Base-by-base conservation (phyloP, 2,113 vertebrate species). In the Dendropsophus ebraccatus region DNA sequence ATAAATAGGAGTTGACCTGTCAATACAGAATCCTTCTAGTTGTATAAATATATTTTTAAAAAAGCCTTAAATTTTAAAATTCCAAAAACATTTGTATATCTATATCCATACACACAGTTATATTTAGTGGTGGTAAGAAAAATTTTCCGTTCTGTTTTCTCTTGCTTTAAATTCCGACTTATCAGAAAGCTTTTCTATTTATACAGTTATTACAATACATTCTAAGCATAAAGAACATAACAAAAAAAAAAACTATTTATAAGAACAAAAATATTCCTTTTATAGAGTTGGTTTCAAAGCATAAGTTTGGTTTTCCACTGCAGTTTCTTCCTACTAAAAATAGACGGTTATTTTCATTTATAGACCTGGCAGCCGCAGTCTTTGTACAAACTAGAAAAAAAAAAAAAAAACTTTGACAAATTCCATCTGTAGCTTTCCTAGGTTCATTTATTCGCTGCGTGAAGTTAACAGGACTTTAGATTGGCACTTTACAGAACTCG, bases 291-390 rank as follows among this genome's bases (percentile, higher is more conserved):
- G 30, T 82, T 58, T 58, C 12, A 0, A 28, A 41, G 69, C 67
- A 83, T 28, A 45, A 56, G 28, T 83, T 73, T 56, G 4, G 82
- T 74, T 83, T 73, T 83, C 82, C 50, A 83, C 45, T 52, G 37
- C 49, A 60, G 82, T 41, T 35, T 75, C 54, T 62, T 76, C 47
- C 52, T 25, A 2, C 82, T 84, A 84, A 84, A 75, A 84, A 75
- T 84, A 84, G 82, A 70, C n/a, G 37, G 25, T 75, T 84, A 62
- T 84, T 84, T 84, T 84, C 82, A 75, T 84, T 84, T 84, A 75
- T 75, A 76, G 72, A 74, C 25, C 37, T 60, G 72, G 82, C 82
- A 72, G 47, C 47, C 81, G 9, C 82, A 54, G 62, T 70, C 62
- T 73, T 41, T 56, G 50, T 73, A 73, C 67, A 58, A 83, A 83